Evolutionary conservation across 2,113 vertebrate species (phyloP).

Genomic region (Capreolus pygargus): DNA sequence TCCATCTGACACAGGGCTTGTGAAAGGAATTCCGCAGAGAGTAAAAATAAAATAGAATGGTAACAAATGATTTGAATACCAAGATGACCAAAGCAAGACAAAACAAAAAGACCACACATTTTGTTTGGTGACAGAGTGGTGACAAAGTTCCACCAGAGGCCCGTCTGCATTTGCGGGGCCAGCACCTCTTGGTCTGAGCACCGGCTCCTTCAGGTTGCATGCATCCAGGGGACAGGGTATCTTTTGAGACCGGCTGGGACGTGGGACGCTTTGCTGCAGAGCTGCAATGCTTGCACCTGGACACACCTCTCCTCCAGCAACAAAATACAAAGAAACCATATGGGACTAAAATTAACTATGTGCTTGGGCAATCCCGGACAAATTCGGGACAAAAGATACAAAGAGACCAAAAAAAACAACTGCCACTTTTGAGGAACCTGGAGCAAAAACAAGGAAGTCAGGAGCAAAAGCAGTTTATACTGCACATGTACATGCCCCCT

Average conservation of each 20-base stretch:
- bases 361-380: neutral
- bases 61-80: neutral
- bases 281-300: neutral
- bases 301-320: neutral
- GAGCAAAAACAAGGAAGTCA: neutral
- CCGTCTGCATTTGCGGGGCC: neutral
- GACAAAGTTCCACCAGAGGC: neutral
- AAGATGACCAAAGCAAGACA: neutral
- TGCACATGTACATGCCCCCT: neutral
- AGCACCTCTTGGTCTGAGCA: neutral
- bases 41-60: neutral
- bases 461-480: neutral
- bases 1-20: neutral
- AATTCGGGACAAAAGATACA: neutral
- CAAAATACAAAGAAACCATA: neutral
- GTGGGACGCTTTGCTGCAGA: neutral
- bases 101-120: neutral
- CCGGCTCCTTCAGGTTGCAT: accelerated
- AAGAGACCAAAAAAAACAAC: neutral
- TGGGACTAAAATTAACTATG: neutral
- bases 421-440: neutral
- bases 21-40: neutral
- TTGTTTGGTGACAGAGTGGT: neutral
- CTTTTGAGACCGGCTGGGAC: neutral
- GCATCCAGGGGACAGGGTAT: no score